phyloP scores from a whole-genome alignment of 2,797 vertebrate genomes.

The Notoglanidium macrostoma region DNA sequence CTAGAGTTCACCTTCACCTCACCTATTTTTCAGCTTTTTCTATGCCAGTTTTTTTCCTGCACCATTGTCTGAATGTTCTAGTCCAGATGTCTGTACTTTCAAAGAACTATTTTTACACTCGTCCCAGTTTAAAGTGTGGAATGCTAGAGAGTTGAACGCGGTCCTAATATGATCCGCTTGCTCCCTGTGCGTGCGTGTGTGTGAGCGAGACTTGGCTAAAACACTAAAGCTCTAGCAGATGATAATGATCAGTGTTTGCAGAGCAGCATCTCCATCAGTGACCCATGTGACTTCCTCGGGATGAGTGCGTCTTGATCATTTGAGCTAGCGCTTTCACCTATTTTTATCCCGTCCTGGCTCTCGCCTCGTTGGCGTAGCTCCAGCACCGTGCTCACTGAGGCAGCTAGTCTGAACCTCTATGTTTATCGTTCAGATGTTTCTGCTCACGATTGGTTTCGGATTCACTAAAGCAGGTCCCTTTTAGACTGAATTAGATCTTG shows the following conservation, averaged over 20 bases:
- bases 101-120: slow-evolving; percentile 20
- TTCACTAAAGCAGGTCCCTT: not conserved
- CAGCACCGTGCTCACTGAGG: not conserved
- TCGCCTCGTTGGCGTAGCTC: not conserved
- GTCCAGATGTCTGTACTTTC: slow-evolving; percentile 21
- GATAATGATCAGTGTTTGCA: slow-evolving; percentile 52
- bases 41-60: not conserved
- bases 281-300: slow-evolving; percentile 32
- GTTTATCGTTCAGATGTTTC: slow-evolving; percentile 13
- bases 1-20: slow-evolving; percentile 13
- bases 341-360: slow-evolving; percentile 11
- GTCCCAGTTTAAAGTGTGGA: slow-evolving; percentile 7
- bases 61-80: not conserved
- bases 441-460: not conserved
- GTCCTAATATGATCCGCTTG: slow-evolving; percentile 3
- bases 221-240: slow-evolving; percentile 42
- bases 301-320: slow-evolving; percentile 38
- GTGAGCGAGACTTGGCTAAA: not conserved
- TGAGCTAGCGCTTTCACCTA: slow-evolving; percentile 1
- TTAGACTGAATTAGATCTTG: not conserved
- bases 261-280: slow-evolving; percentile 43
- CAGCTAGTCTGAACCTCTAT: not conserved
- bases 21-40: not conserved
- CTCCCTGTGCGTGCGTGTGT: not conserved
- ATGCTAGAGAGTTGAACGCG: not conserved